Conservation (phyloP, 2,113 vertebrate genomes). For the Lophius piscatorius region DNA sequence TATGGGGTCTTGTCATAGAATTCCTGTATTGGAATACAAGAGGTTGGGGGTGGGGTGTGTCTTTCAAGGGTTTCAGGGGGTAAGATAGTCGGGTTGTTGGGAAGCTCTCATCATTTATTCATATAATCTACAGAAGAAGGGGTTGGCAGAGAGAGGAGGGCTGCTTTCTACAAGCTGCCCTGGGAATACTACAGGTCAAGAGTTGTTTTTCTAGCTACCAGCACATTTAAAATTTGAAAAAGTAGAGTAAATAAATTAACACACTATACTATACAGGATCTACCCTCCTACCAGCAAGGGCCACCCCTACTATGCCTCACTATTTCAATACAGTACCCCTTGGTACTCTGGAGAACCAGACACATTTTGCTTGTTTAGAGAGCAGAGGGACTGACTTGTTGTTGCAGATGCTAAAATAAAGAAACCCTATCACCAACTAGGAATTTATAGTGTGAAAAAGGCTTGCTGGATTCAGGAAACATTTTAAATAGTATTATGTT, state of each 20-base stretch:
- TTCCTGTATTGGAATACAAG: constrained; percentile 56
- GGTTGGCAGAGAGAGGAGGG: constrained; percentile 49
- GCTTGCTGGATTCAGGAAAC: background rate
- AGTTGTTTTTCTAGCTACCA: constrained; percentile 72
- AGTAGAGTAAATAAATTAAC: constrained; percentile 29
- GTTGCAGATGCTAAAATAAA: background rate
- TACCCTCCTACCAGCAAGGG: background rate
- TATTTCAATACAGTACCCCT: constrained; percentile 1
- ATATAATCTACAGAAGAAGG: constrained; percentile 74
- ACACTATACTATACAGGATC: constrained; percentile 8
- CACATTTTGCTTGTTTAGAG: background rate
- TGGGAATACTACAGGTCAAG: constrained; percentile 73
- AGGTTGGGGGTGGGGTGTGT: constrained; percentile 53
- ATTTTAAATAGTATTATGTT: too few species aligned
- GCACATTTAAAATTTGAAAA: constrained; percentile 70
- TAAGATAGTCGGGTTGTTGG: constrained; percentile 57
- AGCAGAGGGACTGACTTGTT: background rate
- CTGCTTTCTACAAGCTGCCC: constrained; percentile 41
- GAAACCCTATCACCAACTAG: background rate
- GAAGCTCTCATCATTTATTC: constrained; percentile 78
- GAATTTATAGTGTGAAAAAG: background rate
- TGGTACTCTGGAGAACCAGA: background rate
- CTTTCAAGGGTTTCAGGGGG: constrained; percentile 49
- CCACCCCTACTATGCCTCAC: constrained; percentile 6
- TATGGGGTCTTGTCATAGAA: constrained; percentile 51